phyloP scores from a whole-genome alignment of 1,140 invertebrate genomes.

The Listronotus oregonensis region DNA sequence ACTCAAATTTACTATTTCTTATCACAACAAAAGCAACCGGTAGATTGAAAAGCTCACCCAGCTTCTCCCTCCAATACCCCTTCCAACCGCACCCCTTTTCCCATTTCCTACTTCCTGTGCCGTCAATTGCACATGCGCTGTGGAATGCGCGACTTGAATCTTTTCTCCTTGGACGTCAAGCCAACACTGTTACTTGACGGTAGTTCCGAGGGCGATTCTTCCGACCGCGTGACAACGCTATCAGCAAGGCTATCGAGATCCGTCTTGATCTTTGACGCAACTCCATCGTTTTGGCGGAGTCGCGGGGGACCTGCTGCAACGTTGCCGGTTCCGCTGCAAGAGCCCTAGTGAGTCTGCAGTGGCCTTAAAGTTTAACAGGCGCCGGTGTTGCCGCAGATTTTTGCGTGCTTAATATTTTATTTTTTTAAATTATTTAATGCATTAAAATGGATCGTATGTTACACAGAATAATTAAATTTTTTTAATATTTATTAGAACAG shows the following conservation, averaged over 20 bases:
- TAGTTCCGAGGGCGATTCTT: conserved; percentile 29
- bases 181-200: background rate
- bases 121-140: conserved; percentile 45
- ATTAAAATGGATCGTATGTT: too few relatives aligned
- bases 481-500: too few relatives aligned
- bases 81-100: conserved; percentile 3
- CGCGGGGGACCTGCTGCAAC: background rate
- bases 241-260: conserved; percentile 32
- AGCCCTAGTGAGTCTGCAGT: conserved; percentile 9
- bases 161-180: conserved; percentile 29
- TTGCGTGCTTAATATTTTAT: too few relatives aligned
- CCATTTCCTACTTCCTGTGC: conserved; percentile 29
- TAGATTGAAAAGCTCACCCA: conserved; percentile 5
- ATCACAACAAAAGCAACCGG: too few relatives aligned
- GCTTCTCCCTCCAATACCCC: conserved; percentile 6
- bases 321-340: conserved; percentile 23
- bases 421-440: too few relatives aligned
- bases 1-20: too few relatives aligned
- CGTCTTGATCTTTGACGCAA: conserved; percentile 15
- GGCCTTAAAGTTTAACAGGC: conserved; percentile 2
- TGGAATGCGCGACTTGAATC: conserved; percentile 45
- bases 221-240: conserved; percentile 43
- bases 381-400: conserved; percentile 28
- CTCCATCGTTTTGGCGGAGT: background rate
- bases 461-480: too few relatives aligned